Evolutionary conservation across 2,888 invertebrate species (phyloP).

Genomic region (Drosophila putrida): DNA sequence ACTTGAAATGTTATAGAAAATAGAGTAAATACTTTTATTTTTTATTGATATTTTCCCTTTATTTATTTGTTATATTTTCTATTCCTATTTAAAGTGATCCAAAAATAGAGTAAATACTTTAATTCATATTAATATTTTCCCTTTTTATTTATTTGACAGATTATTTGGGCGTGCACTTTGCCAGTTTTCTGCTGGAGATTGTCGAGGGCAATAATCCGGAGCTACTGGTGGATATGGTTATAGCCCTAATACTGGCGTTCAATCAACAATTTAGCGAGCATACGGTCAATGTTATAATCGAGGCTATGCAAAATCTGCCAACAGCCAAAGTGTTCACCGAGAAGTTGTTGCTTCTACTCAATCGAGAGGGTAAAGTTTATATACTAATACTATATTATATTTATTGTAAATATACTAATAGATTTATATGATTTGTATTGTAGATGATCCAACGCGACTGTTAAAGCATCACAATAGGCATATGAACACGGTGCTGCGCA

Average conservation of each 20-base stretch:
- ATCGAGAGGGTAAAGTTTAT: conserved; percentile 91
- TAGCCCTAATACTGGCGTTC: conserved; percentile 93
- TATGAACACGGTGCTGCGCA: conserved; percentile 94
- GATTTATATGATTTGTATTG: not conserved
- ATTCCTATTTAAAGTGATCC: too few relatives aligned
- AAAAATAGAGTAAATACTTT: too few relatives aligned
- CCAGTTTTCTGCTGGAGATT: conserved; percentile 91
- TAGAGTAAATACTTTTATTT: too few relatives aligned
- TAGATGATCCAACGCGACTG: conserved; percentile 95
- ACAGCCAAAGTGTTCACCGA: conserved; percentile 96
- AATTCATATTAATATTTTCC: not conserved
- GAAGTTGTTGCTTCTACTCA: conserved; percentile 93
- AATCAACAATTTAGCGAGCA: conserved; percentile 93
- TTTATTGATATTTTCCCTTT: not conserved
- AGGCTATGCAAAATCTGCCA: conserved; percentile 89
- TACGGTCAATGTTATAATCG: conserved; percentile 90
- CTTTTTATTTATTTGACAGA: conserved; percentile 87
- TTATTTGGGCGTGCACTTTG: conserved; percentile 93
- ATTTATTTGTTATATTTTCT: not conserved
- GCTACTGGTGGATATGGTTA: conserved; percentile 93
- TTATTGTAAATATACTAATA: too few relatives aligned
- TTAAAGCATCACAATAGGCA: conserved; percentile 92
- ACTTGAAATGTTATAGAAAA: too few relatives aligned
- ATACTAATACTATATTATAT: too few relatives aligned
- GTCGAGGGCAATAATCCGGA: conserved; percentile 95